These are phyloP conservation scores for Brachionichthys hirsutus DNA, from an alignment of 2,113 vertebrate genomes.

Conservation along the genomic window DNA sequence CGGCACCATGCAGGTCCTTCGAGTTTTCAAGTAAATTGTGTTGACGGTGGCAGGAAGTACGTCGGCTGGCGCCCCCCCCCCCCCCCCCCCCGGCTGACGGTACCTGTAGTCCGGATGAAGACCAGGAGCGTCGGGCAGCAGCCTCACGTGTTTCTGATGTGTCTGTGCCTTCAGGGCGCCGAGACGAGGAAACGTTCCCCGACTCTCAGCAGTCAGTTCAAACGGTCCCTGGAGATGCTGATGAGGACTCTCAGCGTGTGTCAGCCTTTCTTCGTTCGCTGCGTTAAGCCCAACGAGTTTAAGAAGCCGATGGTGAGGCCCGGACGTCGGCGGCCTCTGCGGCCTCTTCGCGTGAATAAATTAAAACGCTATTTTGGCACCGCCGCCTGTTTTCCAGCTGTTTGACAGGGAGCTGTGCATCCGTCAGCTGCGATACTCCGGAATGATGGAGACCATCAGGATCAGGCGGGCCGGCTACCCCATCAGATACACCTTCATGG, in stretches of 20 bases:
- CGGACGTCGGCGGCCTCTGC: neutral
- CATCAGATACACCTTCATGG: slow-evolving; percentile 93
- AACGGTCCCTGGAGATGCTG: slow-evolving; percentile 95
- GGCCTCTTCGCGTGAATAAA: no score
- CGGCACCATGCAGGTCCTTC: no score
- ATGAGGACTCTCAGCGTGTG: slow-evolving; percentile 95
- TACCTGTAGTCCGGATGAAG: no score
- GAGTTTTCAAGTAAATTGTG: no score
- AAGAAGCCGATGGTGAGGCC: slow-evolving; percentile 95
- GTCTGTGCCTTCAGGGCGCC: slow-evolving; percentile 79
- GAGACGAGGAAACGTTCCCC: slow-evolving; percentile 98
- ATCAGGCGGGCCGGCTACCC: slow-evolving; percentile 95
- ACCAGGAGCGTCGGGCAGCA: no score
- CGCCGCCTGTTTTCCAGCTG: slow-evolving; percentile 44
- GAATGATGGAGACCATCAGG: slow-evolving; percentile 99
- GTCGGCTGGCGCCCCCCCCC: no score
- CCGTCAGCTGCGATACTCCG: slow-evolving; percentile 94
- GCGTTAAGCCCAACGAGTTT: slow-evolving; percentile 96
- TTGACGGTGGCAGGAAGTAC: no score
- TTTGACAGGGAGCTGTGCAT: slow-evolving; percentile 96
- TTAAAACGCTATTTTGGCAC: neutral
- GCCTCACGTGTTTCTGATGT: slow-evolving; percentile 23
- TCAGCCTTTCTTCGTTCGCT: slow-evolving; percentile 98
- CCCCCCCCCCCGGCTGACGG: no score
- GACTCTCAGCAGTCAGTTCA: slow-evolving; percentile 98